These are phyloP conservation scores for Columbina picui DNA, from an alignment of 2,113 vertebrate genomes.

Conservation along the genomic window DNA sequence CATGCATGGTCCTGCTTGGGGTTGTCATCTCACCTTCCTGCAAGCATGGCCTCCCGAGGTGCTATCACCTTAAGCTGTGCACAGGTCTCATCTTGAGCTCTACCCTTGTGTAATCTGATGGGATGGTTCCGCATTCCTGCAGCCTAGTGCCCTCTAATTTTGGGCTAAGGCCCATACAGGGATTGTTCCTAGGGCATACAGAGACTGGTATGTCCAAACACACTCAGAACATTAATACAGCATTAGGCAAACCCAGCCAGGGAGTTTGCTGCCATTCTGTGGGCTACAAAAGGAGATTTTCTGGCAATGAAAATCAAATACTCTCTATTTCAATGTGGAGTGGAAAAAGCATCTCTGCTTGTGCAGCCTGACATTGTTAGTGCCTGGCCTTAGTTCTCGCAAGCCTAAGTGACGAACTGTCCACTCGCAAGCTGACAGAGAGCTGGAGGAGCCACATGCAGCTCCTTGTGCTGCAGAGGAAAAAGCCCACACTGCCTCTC, in stretches of 20 bases:
- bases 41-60: background rate
- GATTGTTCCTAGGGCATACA: background rate
- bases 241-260: background rate
- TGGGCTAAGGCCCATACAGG: background rate
- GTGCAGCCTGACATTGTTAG: background rate
- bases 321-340: rapidly evolving
- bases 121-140: background rate
- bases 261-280: background rate
- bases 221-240: background rate
- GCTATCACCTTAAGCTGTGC: rapidly evolving
- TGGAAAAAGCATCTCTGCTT: background rate
- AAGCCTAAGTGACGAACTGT: background rate
- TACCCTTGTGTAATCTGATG: background rate
- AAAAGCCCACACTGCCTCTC: rapidly evolving
- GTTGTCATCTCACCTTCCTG: background rate
- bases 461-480: background rate
- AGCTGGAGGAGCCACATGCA: background rate
- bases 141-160: background rate
- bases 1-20: background rate
- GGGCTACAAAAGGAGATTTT: background rate
- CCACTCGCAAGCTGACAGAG: background rate
- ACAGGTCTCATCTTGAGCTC: background rate
- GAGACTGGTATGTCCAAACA: background rate
- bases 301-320: background rate
- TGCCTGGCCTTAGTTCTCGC: background rate